These are phyloP conservation scores for Ruditapes philippinarum DNA, from an alignment of 1,140 invertebrate genomes.

Conservation along the genomic window DNA sequence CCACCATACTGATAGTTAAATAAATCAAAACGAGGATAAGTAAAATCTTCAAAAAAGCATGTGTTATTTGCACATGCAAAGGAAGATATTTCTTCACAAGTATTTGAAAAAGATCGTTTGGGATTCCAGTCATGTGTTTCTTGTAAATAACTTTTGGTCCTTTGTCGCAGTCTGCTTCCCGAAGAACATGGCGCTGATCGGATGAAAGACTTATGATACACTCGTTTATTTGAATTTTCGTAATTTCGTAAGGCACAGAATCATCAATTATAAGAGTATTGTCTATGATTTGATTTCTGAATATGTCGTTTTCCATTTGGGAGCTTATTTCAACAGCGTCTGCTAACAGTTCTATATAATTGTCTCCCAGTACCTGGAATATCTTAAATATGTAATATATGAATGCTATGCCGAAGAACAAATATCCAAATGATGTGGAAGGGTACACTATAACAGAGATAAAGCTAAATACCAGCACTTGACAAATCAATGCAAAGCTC, in stretches of 20 bases:
- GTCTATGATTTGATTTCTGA: not conserved
- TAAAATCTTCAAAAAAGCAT: constrained; percentile 23
- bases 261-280: constrained; percentile 29
- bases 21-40: constrained; percentile 10
- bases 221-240: constrained; percentile 8
- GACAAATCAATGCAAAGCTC: constrained; percentile 18
- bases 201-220: constrained; percentile 4
- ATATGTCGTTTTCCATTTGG: constrained; percentile 10
- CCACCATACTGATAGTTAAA: constrained; percentile 24
- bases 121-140: constrained; percentile 35
- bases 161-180: not conserved
- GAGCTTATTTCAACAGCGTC: constrained; percentile 41
- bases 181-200: not conserved
- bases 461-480: constrained; percentile 41
- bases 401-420: constrained; percentile 48
- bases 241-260: not conserved
- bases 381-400: constrained; percentile 55
- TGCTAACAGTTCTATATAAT: constrained; percentile 37
- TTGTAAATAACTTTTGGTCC: not conserved
- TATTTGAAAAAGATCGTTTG: constrained; percentile 11
- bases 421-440: constrained; percentile 48
- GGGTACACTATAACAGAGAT: constrained; percentile 45
- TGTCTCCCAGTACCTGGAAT: constrained; percentile 19
- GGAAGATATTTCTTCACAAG: constrained; percentile 39
- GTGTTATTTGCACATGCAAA: constrained; percentile 38